phyloP scores from a whole-genome alignment of 1,140 invertebrate species.

The Sinella curviseta region DNA sequence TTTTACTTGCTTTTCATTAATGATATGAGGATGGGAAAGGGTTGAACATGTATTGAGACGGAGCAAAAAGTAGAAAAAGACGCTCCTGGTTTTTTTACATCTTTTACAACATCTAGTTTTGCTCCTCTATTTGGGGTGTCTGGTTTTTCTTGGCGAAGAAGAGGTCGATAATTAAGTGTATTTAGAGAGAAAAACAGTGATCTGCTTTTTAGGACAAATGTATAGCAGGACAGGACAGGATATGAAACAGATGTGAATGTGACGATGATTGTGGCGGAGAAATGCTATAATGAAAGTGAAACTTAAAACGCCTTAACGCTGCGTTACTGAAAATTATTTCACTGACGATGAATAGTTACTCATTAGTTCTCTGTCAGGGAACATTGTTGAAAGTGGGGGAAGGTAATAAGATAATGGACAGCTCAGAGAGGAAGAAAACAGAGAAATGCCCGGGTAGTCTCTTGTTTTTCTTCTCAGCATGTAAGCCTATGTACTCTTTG shows the following conservation, averaged over 20 bases:
- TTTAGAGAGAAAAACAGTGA: neutral
- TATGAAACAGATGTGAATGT: slow-evolving; percentile 16
- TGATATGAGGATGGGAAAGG: neutral
- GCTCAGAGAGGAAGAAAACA: too few species aligned
- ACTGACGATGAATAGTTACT: too few species aligned
- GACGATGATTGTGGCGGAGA: neutral
- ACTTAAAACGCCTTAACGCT: neutral
- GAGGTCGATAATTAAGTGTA: neutral
- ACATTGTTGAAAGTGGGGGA: too few species aligned
- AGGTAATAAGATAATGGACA: too few species aligned
- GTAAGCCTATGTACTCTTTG: too few species aligned
- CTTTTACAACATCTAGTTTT: neutral
- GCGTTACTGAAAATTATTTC: too few species aligned
- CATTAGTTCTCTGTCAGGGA: too few species aligned
- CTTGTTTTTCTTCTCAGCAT: too few species aligned
- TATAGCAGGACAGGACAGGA: slow-evolving; percentile 2
- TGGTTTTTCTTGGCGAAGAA: slow-evolving; percentile 4
- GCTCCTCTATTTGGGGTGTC: neutral
- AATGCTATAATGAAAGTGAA: neutral
- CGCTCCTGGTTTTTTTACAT: neutral
- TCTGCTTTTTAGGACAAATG: neutral
- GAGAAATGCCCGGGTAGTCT: too few species aligned
- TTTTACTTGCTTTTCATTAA: neutral
- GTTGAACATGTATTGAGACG: too few species aligned
- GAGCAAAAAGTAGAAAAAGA: neutral